phyloP scores from a whole-genome alignment of 1,140 invertebrate genomes.

The Chironomus striatipennis region DNA sequence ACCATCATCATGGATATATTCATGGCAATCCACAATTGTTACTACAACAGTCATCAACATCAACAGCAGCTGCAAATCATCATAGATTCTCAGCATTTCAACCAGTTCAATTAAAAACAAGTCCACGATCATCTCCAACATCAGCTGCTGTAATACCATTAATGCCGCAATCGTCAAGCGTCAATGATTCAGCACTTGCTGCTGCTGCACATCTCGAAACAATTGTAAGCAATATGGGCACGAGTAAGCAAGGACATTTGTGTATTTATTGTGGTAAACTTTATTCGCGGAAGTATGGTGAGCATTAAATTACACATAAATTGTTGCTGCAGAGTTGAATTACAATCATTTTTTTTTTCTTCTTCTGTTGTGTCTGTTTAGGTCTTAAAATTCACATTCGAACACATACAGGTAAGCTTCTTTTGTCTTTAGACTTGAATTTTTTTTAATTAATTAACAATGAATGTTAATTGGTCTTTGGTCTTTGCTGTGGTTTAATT shows the following conservation, averaged over 20 bases:
- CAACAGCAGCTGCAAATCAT: background rate
- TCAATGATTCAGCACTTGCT: slow-evolving; percentile 30
- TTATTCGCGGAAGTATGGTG: slow-evolving; percentile 82
- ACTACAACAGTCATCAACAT: background rate
- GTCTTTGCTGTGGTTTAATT: too few relatives aligned
- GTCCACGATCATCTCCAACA: background rate
- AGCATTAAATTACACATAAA: background rate
- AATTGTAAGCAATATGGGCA: slow-evolving; percentile 69
- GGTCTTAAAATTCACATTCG: slow-evolving; percentile 81
- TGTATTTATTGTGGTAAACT: slow-evolving; percentile 84
- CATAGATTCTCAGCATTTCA: slow-evolving; percentile 34
- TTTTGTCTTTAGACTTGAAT: too few relatives aligned
- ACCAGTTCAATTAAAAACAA: slow-evolving; percentile 29
- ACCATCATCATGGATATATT: background rate
- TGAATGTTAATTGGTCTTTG: too few relatives aligned
- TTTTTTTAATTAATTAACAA: too few relatives aligned
- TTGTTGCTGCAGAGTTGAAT: background rate
- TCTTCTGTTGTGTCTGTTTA: background rate
- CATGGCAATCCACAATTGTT: background rate
- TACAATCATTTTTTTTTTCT: background rate
- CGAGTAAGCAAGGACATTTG: slow-evolving; percentile 64
- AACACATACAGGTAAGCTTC: slow-evolving; percentile 45
- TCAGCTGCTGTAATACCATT: background rate
- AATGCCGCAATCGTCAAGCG: slow-evolving; percentile 24
- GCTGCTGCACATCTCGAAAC: slow-evolving; percentile 61